Base-by-base conservation (phyloP, 2,797 vertebrate species). In the Coregonus sp. region DNA sequence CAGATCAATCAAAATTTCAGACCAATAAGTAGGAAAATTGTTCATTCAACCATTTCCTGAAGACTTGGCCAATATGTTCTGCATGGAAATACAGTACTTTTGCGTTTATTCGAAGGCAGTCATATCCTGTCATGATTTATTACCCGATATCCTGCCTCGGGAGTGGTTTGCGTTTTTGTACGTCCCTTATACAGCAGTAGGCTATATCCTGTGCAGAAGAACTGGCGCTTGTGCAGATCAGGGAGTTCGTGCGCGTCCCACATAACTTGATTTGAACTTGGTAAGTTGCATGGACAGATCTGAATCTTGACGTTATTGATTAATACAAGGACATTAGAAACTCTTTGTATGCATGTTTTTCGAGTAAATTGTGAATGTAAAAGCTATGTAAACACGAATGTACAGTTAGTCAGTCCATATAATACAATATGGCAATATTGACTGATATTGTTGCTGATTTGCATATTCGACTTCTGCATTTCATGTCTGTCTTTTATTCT, bases 201-300 rank as follows among this genome's bases (percentile, higher is more conserved):
- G 20, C n/a, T 25, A 63, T 25, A 29, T 63, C 7, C 59, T 63
- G 20, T 63, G 31, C 12, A 33, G 29, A 15, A 14, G 12, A 25
- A 65, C 25, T 25, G 61, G 15, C 12, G 66, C 66, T 68, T 18
- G 66, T 68, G 5, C 33, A 35, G 15, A 31, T 33, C 63, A 12
- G 7, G 63, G 63, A 66, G 63, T 9, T 29, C 14, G 29, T 59
- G 18, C 56, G 56, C 18, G 18, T 59, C 56, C 3, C 16, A 59
- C 11, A 67, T 9, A 33, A 67, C 65, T 35, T 15, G 0, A 12
- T 16, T 67, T 33, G 12, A 35, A 68, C 14, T 18, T 5, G 66
- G 66, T 68, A 68, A 68, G 63, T 33, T n/a, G n/a, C 56, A 59
- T n/a, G 9, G 56, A 59, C 56, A 59, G 59, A 63, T 63, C 59